Base-by-base conservation (phyloP, 2,888 invertebrate species). In the Andrena bucephala region DNA sequence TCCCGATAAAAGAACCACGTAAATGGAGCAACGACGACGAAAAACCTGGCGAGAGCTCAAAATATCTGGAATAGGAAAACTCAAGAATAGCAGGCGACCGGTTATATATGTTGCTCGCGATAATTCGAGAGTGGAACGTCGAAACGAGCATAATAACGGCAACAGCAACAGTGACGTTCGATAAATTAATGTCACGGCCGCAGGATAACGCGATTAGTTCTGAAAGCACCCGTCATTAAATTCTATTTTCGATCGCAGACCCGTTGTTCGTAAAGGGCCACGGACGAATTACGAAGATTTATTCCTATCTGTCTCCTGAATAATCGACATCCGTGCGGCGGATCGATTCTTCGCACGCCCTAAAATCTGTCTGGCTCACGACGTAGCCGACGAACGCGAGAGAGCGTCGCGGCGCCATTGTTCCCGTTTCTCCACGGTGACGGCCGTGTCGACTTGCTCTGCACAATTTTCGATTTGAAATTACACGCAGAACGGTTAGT, bases 371-470 rank as follows among this genome's bases (percentile, higher is more conserved):
- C 60, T 67, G 29, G 52, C 50, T 73, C 36, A 67, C 59, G 27
- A n/a, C 77, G 33, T 27, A 5, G 54, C 31, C 31, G 42, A 63
- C 16, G 54, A 42, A 63, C 54, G 24, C 20, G 42, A 24, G 29
- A 33, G 16, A 42, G 42, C 72, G 60, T 59, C 57, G 42, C 63
- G 70, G 54, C 76, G 63, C 73, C 52, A 73, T 77, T 77, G 71
- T 73, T 74, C 78, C 36, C 74, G 74, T 74, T 68, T 74, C 74
- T 74, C 63, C n/a, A 27, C 72, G 36, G 24, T 60, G 73, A 72
- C 73, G 73, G 36, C 36, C 66, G 52, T 36, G 72, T 66, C 77
- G 72, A 59, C 71, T 20, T 65, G 48, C 50, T 24, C 50, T 31
- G 67, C 73, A 24, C 36, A 52, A 50, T 74, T 74, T 68, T 67